These are phyloP conservation scores for Chloroclysta siterata DNA, from an alignment of 2,888 invertebrate genomes.

Conservation along the genomic window DNA sequence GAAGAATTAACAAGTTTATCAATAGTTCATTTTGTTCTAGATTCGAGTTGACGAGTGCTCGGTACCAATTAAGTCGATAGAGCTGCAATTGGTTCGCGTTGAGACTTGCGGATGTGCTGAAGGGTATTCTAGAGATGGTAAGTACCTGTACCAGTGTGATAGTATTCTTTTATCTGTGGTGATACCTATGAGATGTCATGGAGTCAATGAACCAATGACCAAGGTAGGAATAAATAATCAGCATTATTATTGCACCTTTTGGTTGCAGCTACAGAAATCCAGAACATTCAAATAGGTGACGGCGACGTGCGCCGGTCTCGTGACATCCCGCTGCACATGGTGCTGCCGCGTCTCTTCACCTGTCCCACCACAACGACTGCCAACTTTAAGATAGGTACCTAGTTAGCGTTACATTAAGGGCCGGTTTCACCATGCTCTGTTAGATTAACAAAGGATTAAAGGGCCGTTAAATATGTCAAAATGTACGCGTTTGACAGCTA, in stretches of 20 bases:
- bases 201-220: no score
- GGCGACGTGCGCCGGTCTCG: slow-evolving; percentile 94
- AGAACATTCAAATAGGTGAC: slow-evolving; percentile 98
- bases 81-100: slow-evolving; percentile 96
- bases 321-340: slow-evolving; percentile 96
- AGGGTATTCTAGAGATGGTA: slow-evolving; percentile 96
- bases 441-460: no score
- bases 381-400: slow-evolving; percentile 95
- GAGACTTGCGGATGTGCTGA: slow-evolving; percentile 98
- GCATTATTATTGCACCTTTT: not conserved
- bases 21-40: slow-evolving; percentile 59
- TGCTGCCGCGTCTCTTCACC: slow-evolving; percentile 97
- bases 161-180: no score
- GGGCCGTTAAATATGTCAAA: no score
- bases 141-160: no score
- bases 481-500: no score
- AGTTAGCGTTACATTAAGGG: not conserved
- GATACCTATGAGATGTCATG: no score
- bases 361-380: slow-evolving; percentile 95
- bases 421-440: no score
- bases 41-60: slow-evolving; percentile 92
- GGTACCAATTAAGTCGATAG: slow-evolving; percentile 94
- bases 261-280: slow-evolving; percentile 95
- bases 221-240: no score
- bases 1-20: no score